Percentiles rank a stretch among this genome's conserved stretches.
phyloP scores from a whole-genome alignment of 64 coral and sea anemone genomes.

The Pachyseris speciosa region DNA sequence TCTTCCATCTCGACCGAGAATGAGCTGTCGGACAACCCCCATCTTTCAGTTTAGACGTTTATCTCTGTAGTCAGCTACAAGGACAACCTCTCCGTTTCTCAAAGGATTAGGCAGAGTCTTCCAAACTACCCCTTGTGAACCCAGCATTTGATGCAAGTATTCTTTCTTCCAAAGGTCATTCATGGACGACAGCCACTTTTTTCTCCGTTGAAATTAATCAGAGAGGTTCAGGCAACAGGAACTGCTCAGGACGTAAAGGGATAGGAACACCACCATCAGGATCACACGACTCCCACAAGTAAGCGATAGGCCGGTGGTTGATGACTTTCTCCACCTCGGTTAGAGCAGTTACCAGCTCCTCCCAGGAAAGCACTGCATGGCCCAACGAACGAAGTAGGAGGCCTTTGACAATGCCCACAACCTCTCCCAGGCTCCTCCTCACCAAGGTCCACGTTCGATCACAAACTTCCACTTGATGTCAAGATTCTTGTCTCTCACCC shows the following conservation, averaged over 20 bases:
- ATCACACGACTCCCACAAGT: too few relatives aligned
- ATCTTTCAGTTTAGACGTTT: too few relatives aligned
- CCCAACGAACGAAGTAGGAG: neutral
- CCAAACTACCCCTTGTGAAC: neutral
- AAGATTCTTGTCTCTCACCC: neutral
- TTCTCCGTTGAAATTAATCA: neutral
- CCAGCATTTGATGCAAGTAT: neutral
- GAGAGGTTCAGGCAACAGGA: neutral
- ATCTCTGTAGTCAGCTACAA: neutral
- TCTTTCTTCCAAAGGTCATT: neutral
- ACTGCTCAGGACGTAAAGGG: too few relatives aligned
- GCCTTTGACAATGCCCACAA: neutral
- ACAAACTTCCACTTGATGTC: neutral
- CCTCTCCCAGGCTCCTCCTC: neutral
- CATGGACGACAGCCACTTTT: neutral
- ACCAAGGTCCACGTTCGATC: neutral
- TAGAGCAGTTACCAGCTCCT: neutral
- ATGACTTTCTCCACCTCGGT: too few relatives aligned
- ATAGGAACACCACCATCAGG: too few relatives aligned
- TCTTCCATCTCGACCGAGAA: too few relatives aligned
- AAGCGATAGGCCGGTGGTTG: too few relatives aligned
- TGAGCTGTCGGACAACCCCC: too few relatives aligned
- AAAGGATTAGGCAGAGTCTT: neutral
- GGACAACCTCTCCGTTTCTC: neutral
- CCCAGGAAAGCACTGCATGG: neutral